A percentile compares a stretch with the other conserved stretches of the same genome.
phyloP scores from a whole-genome alignment of 2,888 invertebrate species.

The Pogonocherus hispidulus region DNA sequence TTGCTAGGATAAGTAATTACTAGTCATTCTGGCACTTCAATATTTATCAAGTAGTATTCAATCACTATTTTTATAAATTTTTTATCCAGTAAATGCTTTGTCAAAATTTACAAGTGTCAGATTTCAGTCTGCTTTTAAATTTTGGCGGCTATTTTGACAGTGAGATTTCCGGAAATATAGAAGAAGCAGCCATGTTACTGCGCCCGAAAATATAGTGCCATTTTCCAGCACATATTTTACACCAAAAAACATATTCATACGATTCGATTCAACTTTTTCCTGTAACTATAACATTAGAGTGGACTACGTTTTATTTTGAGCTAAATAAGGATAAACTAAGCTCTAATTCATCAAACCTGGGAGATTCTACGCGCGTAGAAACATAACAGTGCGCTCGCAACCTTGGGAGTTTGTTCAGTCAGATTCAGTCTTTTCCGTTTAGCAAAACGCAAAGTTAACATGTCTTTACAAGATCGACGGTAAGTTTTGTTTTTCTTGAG shows the following conservation, averaged over 20 bases:
- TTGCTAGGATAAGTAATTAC: too few relatives aligned
- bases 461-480: conserved; percentile 87
- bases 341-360: background rate
- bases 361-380: conserved; percentile 65
- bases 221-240: background rate
- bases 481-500: conserved; percentile 72
- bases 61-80: conserved; percentile 18
- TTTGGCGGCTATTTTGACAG: conserved; percentile 56
- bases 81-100: conserved; percentile 30
- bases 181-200: conserved; percentile 49
- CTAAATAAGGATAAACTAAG: background rate
- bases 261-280: background rate
- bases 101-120: conserved; percentile 50
- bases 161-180: conserved; percentile 49
- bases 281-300: background rate
- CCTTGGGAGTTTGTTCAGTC: conserved; percentile 72
- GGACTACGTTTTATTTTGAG: background rate
- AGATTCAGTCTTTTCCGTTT: conserved; percentile 82
- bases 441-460: conserved; percentile 81
- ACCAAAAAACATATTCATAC: conserved; percentile 6
- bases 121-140: conserved; percentile 48
- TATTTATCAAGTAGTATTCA: conserved; percentile 20
- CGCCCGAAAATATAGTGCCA: conserved; percentile 50
- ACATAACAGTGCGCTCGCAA: conserved; percentile 64
- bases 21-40: too few relatives aligned